Evolutionary conservation across 2,888 invertebrate genomes (phyloP).

Genomic region (Diplazon laetatorius): DNA sequence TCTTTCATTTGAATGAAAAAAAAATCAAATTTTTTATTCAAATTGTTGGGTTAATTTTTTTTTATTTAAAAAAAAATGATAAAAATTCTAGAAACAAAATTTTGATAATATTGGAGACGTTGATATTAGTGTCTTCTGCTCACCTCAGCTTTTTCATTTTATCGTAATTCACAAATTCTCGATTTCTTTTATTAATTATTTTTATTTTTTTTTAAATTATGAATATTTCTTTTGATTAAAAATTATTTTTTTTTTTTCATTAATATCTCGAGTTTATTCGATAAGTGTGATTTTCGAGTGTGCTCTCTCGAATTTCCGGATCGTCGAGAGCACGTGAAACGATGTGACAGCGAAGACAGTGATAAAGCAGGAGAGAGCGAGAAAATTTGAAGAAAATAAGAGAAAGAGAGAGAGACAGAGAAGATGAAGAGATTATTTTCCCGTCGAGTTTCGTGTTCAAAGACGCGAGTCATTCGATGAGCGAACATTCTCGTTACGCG

Average conservation of each 20-base stretch:
- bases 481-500: constrained; percentile 32
- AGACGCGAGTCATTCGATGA: constrained; percentile 63
- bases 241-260: background rate
- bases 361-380: constrained; percentile 21
- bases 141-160: too few species aligned
- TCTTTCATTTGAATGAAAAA: background rate
- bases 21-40: too few species aligned
- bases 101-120: too few species aligned
- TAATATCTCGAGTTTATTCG: background rate
- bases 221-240: too few species aligned
- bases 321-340: background rate
- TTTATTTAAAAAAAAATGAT: too few species aligned
- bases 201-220: background rate
- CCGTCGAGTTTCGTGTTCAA: constrained; percentile 37
- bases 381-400: background rate
- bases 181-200: background rate
- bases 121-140: too few species aligned
- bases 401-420: constrained; percentile 19
- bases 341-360: constrained; percentile 17
- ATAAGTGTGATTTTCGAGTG: background rate
- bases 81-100: too few species aligned
- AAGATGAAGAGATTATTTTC: constrained; percentile 43
- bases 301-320: background rate
- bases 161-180: too few species aligned
- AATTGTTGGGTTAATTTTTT: too few species aligned